Percentiles rank a stretch among this genome's conserved stretches.
phyloP scores from a whole-genome alignment of 2,113 vertebrate species.

The Raphicerus campestris region DNA sequence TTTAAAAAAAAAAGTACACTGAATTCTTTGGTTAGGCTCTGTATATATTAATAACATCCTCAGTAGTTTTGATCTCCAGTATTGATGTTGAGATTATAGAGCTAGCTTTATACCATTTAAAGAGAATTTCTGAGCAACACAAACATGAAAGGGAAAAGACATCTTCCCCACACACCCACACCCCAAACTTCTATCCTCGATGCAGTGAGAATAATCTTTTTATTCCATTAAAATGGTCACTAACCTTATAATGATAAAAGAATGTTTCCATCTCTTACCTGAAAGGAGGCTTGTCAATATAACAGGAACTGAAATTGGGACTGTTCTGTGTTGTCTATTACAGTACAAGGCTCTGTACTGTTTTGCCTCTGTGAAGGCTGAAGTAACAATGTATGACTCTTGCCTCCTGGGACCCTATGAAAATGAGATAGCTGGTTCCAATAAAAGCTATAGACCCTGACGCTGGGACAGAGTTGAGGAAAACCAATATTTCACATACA shows the following conservation, averaged over 20 bases:
- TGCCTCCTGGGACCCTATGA: constrained; percentile 44
- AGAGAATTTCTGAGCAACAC: background rate
- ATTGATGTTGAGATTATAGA: background rate
- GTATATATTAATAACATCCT: background rate
- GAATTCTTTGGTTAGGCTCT: background rate
- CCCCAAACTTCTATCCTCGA: background rate
- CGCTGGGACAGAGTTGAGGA: constrained; percentile 14
- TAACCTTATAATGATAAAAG: constrained; percentile 44
- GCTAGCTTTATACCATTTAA: background rate
- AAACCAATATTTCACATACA: constrained; percentile 3
- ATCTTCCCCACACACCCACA: background rate
- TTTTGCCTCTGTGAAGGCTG: constrained; percentile 27
- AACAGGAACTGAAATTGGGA: background rate
- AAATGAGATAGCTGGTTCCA: constrained; percentile 44
- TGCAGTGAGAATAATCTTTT: constrained; percentile 39
- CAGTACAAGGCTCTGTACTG: constrained; percentile 18
- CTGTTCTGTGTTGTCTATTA: constrained; percentile 16
- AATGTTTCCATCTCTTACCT: constrained; percentile 58
- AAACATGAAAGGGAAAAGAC: background rate
- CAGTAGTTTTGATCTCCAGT: background rate
- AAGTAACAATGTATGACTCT: constrained; percentile 41
- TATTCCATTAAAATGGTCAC: constrained; percentile 41
- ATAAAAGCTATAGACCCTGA: constrained; percentile 7
- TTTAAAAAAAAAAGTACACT: background rate
- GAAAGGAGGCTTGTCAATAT: constrained; percentile 37